Evolutionary conservation across 2,797 vertebrate genomes (phyloP), one percentile per base, ranked within the genome.

Genomic region (Rhinogobio ventralis): DNA sequence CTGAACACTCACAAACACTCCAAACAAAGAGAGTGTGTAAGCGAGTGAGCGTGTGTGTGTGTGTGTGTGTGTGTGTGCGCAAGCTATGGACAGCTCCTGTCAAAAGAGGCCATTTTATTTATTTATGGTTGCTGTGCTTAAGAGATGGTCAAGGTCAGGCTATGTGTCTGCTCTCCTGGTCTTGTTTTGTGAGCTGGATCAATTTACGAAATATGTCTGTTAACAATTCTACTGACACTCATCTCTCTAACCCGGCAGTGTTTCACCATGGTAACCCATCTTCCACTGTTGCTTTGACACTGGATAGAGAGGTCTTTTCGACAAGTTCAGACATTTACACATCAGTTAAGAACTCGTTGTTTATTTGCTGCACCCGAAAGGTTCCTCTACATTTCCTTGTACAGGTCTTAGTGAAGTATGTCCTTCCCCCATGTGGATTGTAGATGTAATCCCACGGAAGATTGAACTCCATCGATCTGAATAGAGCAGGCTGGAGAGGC

Each of bases 151-250:
- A 95, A 96, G 95, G 93, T 95, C 94, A 95, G 93, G 88, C 85
- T 91, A 79, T 93, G 90, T 93, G 92, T 94, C 93, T 93, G 91
- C 90, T 92, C 90, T 86, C 88, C 88, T 90, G 91, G 91, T 95
- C 94, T 93, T 88, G 93, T 94, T 94, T 92, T 93, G 91, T 92
- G 92, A 93, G 92, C 92, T 88, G 84, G 93, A 94, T 94, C 94
- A 95, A 94, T 95, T 95, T 93, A 93, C 93, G 92, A 96, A 96
- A 94, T 93, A 94, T 94, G 94, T 94, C 94, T 92, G 92, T 95
- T 95, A 94, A 95, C 94, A 94, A 93, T 93, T 90, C 91, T 91
- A 90, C 90, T 57, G 89, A 93, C 88, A 81, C 88, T 86, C 85
- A 51, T 73, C 82, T 85, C 68, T 79, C 64, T 85, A 81, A 82